phyloP scores from a whole-genome alignment of 2,797 vertebrate genomes.

The Trichosurus vulpecula region DNA sequence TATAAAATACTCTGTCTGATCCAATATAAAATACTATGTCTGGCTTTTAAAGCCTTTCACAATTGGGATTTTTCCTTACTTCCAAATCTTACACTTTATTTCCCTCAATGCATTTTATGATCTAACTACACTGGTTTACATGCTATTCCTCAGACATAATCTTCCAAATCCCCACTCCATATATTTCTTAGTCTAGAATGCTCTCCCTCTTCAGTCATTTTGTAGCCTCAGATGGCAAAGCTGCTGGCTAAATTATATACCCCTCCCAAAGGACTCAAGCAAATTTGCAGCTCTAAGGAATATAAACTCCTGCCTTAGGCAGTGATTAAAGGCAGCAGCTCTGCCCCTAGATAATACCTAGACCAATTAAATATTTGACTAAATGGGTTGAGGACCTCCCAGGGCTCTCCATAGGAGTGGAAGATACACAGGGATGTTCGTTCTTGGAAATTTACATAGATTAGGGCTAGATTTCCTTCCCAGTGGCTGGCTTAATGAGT shows the following conservation, averaged over 20 bases:
- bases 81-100: not conserved
- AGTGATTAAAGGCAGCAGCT: not conserved
- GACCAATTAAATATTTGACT: not conserved
- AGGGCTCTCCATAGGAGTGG: not conserved
- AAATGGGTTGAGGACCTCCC: not conserved
- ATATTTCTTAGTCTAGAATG: not conserved
- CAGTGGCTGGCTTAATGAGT: not conserved
- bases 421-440: not conserved
- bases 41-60: not conserved
- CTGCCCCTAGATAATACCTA: not conserved
- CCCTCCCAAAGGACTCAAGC: not conserved
- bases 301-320: not conserved
- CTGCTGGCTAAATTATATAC: not conserved
- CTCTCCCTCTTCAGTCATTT: not conserved
- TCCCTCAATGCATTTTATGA: not conserved
- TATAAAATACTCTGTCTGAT: not conserved
- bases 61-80: not conserved
- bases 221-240: not conserved
- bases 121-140: not conserved
- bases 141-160: not conserved
- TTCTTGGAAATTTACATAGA: not conserved
- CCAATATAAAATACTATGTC: not conserved
- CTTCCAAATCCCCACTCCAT: not conserved
- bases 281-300: not conserved
- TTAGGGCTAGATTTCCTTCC: not conserved